Percentiles rank a stretch among this genome's conserved stretches.
Evolutionary conservation across 2,113 vertebrate species (phyloP).

Genomic region (Dromiciops gliroides): DNA sequence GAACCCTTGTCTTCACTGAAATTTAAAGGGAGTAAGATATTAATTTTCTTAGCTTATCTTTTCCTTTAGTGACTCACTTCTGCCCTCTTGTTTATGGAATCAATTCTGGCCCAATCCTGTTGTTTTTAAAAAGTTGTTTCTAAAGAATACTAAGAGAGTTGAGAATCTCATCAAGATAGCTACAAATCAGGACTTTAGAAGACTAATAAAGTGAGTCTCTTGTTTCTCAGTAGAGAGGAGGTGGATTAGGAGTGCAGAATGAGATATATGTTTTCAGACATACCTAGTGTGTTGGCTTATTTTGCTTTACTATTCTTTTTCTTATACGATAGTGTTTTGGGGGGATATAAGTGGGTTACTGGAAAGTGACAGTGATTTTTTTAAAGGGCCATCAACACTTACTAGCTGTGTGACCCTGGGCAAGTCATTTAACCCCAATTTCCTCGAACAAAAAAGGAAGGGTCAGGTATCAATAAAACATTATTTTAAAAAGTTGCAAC

Average conservation of each 20-base stretch:
- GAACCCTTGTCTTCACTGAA: neutral
- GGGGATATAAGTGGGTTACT: neutral
- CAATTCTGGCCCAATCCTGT: neutral
- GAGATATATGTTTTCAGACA: neutral
- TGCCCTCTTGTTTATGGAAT: neutral
- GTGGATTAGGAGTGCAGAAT: neutral
- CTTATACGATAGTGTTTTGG: neutral
- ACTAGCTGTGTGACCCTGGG: too few relatives aligned
- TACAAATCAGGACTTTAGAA: neutral
- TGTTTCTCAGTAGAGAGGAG: neutral
- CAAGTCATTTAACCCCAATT: too few relatives aligned
- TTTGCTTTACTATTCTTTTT: neutral
- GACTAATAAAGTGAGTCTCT: neutral
- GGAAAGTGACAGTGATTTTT: neutral
- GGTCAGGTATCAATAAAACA: too few relatives aligned
- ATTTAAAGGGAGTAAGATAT: neutral
- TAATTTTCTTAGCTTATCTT: neutral
- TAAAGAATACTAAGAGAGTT: neutral
- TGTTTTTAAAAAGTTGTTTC: neutral
- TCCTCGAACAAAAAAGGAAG: too few relatives aligned
- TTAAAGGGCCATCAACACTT: neutral
- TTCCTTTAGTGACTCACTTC: neutral
- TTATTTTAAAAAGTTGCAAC: neutral
- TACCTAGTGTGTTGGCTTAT: neutral
- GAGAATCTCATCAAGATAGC: neutral